Evolutionary conservation across 2,888 invertebrate genomes (phyloP).

Genomic region (Agonopterix arenella): DNA sequence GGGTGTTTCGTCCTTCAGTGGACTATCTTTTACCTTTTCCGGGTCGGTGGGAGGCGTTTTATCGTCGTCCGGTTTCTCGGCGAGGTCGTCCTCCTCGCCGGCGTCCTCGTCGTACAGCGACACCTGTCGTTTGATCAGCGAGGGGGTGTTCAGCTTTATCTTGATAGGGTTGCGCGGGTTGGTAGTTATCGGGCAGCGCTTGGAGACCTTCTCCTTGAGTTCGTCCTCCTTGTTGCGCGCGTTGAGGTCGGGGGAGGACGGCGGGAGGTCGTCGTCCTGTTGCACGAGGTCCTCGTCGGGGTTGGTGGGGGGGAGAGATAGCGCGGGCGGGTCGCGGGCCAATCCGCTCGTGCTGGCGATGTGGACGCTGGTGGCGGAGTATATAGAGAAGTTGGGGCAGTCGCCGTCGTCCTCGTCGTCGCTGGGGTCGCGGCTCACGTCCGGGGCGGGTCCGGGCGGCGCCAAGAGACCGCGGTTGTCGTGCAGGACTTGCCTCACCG

Average conservation of each 20-base stretch:
- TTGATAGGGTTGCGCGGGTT: slow-evolving; percentile 60
- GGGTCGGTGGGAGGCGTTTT: neutral
- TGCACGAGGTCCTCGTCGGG: slow-evolving; percentile 28
- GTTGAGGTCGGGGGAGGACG: slow-evolving; percentile 10
- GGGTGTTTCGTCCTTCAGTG: neutral
- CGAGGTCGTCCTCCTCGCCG: slow-evolving; percentile 2
- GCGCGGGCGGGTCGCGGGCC: slow-evolving; percentile 16
- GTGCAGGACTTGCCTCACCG: slow-evolving; percentile 52
- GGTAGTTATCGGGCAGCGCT: slow-evolving; percentile 53
- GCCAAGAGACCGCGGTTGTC: slow-evolving; percentile 50
- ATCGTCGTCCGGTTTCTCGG: slow-evolving; percentile 2
- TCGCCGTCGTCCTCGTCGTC: slow-evolving; percentile 79
- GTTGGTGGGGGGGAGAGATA: slow-evolving; percentile 19
- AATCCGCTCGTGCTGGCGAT: slow-evolving; percentile 63
- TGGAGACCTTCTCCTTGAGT: slow-evolving; percentile 55
- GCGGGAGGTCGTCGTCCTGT: slow-evolving; percentile 13
- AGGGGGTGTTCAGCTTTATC: slow-evolving; percentile 60
- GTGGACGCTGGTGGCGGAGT: slow-evolving; percentile 88
- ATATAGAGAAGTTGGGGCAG: slow-evolving; percentile 91
- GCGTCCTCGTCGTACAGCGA: slow-evolving; percentile 76
- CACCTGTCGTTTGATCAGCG: slow-evolving; percentile 69
- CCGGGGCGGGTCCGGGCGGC: slow-evolving; percentile 15
- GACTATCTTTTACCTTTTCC: neutral
- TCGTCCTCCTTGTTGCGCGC: slow-evolving; percentile 30
- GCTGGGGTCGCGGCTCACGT: slow-evolving; percentile 33